Evolutionary conservation across 2,888 invertebrate genomes (phyloP).

Genomic region (Ophion costatus): DNA sequence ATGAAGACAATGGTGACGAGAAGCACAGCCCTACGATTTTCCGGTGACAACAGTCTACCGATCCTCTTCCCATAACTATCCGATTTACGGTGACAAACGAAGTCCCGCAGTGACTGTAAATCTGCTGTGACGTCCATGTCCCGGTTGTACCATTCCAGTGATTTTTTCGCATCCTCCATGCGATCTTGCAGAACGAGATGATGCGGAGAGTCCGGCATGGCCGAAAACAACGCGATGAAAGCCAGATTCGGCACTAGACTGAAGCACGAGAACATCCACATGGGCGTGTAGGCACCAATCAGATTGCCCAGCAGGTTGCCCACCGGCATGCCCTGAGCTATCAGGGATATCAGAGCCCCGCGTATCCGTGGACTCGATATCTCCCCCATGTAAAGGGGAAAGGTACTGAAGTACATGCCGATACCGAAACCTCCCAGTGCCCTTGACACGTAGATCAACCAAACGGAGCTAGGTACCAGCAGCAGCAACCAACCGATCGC

Average conservation of each 20-base stretch:
- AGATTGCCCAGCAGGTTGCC: slow-evolving; percentile 77
- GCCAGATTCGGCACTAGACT: slow-evolving; percentile 72
- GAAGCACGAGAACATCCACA: slow-evolving; percentile 73
- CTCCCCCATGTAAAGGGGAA: slow-evolving; percentile 76
- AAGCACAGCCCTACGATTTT: slow-evolving; percentile 68
- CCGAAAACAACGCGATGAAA: slow-evolving; percentile 72
- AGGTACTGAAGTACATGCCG: slow-evolving; percentile 74
- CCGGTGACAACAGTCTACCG: slow-evolving; percentile 55
- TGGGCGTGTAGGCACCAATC: slow-evolving; percentile 75
- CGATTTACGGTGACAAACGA: slow-evolving; percentile 61
- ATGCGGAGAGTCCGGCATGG: slow-evolving; percentile 78
- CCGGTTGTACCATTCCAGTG: slow-evolving; percentile 74
- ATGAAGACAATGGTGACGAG: slow-evolving; percentile 69
- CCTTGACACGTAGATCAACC: slow-evolving; percentile 68
- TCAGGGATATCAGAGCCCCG: slow-evolving; percentile 72
- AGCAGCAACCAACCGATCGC: slow-evolving; percentile 58
- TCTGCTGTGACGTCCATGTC: slow-evolving; percentile 68
- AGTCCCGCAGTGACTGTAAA: slow-evolving; percentile 67
- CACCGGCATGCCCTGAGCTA: slow-evolving; percentile 74
- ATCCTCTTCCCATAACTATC: slow-evolving; percentile 58
- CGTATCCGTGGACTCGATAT: slow-evolving; percentile 74
- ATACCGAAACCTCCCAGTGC: slow-evolving; percentile 68
- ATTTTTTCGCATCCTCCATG: slow-evolving; percentile 68
- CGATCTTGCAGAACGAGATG: slow-evolving; percentile 67
- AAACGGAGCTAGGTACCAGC: slow-evolving; percentile 39